Evolutionary conservation across 92 coral and sea anemone genomes (phyloP).

Genomic region (Epizoanthus stellaris): DNA sequence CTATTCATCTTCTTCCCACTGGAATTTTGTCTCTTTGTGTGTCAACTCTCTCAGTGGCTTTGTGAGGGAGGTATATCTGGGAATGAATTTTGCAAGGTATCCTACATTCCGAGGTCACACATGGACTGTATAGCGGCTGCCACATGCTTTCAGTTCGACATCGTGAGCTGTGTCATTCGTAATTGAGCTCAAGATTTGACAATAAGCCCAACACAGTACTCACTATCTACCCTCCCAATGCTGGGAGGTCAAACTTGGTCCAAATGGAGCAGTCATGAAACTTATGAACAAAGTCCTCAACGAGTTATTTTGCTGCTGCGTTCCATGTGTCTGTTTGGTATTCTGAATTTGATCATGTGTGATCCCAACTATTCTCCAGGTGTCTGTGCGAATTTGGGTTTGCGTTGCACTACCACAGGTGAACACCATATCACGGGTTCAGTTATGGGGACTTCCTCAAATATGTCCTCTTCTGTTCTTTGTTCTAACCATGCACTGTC

Average conservation of each 20-base stretch:
- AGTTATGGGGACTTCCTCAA: too few species aligned
- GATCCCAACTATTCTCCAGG: conserved; percentile 34
- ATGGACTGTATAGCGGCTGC: too few species aligned
- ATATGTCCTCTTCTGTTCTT: too few species aligned
- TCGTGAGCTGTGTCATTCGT: neutral
- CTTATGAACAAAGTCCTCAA: conserved; percentile 44
- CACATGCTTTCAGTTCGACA: conserved; percentile 24
- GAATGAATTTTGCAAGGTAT: conserved; percentile 47
- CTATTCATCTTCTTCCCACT: conserved; percentile 48
- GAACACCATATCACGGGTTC: neutral
- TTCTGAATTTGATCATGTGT: conserved; percentile 38
- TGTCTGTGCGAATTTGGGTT: conserved; percentile 40
- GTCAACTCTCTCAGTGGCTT: conserved; percentile 60
- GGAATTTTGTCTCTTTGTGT: conserved; percentile 52
- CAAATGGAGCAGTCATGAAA: neutral
- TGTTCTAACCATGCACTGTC: neutral
- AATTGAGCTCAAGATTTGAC: too few species aligned
- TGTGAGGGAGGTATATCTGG: conserved; percentile 56
- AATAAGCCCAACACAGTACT: too few species aligned
- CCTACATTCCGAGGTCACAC: neutral
- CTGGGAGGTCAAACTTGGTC: too few species aligned
- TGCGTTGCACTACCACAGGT: conserved; percentile 50
- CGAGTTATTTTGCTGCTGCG: neutral
- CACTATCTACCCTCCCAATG: neutral
- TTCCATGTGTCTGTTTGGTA: conserved; percentile 18